A percentile compares a stretch with the other conserved stretches of the same genome.
phyloP scores from a whole-genome alignment of 1,140 invertebrate genomes.

The Drosophila kurseongensis region DNA sequence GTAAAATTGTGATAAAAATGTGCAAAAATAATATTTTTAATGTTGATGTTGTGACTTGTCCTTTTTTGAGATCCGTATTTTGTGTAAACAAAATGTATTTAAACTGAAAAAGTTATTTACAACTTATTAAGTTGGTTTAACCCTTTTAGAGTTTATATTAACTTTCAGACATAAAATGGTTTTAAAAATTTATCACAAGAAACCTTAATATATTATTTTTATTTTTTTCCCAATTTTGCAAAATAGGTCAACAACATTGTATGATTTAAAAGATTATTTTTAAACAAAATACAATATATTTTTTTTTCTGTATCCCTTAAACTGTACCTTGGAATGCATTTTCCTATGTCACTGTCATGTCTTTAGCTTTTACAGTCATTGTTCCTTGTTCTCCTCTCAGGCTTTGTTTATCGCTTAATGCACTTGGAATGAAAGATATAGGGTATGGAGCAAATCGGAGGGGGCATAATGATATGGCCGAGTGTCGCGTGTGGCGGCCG shows the following conservation, averaged over 20 bases:
- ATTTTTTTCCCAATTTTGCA: too few species aligned
- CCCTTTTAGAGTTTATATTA: too few species aligned
- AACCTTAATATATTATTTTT: too few species aligned
- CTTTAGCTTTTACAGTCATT: slow-evolving; percentile 17
- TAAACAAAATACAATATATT: neutral
- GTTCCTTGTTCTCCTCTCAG: slow-evolving; percentile 38
- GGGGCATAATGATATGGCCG: neutral
- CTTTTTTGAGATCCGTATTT: too few species aligned
- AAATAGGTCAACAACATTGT: neutral
- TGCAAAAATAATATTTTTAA: too few species aligned
- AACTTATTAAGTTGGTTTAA: too few species aligned
- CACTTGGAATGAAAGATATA: slow-evolving; percentile 36
- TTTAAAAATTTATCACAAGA: too few species aligned
- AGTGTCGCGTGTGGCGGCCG: slow-evolving; percentile 67
- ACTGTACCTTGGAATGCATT: slow-evolving; percentile 17
- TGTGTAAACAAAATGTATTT: too few species aligned
- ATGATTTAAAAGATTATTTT: neutral
- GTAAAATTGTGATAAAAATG: neutral
- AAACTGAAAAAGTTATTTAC: too few species aligned
- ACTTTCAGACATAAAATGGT: too few species aligned
- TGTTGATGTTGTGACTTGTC: too few species aligned
- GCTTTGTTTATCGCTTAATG: slow-evolving; percentile 59
- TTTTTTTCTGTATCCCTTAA: neutral
- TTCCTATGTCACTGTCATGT: slow-evolving; percentile 26
- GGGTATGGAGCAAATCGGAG: slow-evolving; percentile 4